Base-by-base conservation (phyloP, 1,140 invertebrate species). In the silkworm (Bombyx mori) region DNA sequence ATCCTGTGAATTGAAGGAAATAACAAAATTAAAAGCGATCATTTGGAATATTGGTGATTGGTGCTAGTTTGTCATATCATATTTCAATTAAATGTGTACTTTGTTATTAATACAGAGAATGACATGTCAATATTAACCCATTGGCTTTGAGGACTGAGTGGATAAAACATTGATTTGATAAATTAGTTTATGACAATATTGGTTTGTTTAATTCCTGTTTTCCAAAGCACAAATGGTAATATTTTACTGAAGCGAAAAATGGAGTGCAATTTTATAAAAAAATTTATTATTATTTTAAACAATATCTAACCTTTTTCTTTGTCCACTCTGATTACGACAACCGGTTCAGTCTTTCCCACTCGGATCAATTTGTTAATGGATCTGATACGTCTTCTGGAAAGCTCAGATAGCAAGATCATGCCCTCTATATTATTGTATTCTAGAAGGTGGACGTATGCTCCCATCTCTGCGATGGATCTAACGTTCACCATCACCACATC, bases 401-500 rank as follows among this genome's bases (percentile, higher is more conserved):
- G 91, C 89, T 99, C 99, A 22, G 97, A 99, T 0, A 97, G 87
- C 66, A 97, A 88, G 60, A 97, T 98, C 96, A 97, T 97, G 69
- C 98, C 98, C 88, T 99, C 98, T 63, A 99, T 99, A 75, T 99
- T 98, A 84, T 99, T 99, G 79, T 99, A 99, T 89, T 99, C 98
- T 54, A 99, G 88, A 52, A 99, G 88, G 84, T 98, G 95, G 4
- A 99, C 99, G 86, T 99, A 99, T 6, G 98, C 98, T 60, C 99
- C 99, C 98, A 99, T 99, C 89, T 99, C 98, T 44, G 98, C 98
- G 71, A 99, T 99, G 65, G 96, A 96, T 10, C 96, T 91, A 2
- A 99, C 98, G 84, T 98, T 99, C 5, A 99, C 98, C 97, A 99
- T 99, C 8, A 99, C 98, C 43, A 99, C 98, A 93, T 99, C 99